Base-by-base conservation (phyloP, 2,888 invertebrate genomes). In the Entomobrya proxima region DNA sequence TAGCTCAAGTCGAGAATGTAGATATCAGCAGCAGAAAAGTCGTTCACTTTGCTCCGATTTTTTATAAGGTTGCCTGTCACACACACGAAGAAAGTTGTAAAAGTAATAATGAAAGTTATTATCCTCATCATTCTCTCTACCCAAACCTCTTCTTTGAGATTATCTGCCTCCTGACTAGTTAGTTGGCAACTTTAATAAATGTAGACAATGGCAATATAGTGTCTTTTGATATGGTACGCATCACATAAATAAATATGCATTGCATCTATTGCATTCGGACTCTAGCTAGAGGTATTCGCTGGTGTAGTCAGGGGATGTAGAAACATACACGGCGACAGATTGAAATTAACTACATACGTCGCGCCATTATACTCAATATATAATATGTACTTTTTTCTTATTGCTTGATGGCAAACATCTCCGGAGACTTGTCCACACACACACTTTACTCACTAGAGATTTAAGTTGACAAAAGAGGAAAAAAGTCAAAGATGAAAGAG, bases 181-280 rank as follows among this genome's bases (percentile, higher is more conserved):
- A 2, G 7, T 15, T 40, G 44, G 15, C 69, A 44, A n/a, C n/a
- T n/a, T 69, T 47, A 69, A 69, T 69, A 69, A 69, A 7, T 40
- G n/a, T n/a, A n/a, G n/a, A 69, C 24, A 69, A 44, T 21, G 40
- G 40, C n/a, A n/a, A n/a, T n/a, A 6, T 37, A 67, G 24, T 50
- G n/a, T 50, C 35, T 52, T 40, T 52, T 74, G 40, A 44, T 69
- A 35, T 3, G 6, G 74, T 74, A 52, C 50, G 52, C 37, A 52
- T 50, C 74, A 50, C 74, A 74, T 74, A 74, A 74, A n/a, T n/a
- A n/a, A 74, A 74, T 74, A 74, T 74, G 74, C 52, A 74, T 74
- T 74, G 72, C 72, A 47, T 30, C 30, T 55, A 21, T 11, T 55
- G n/a, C 47, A 32, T n/a, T n/a, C n/a, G n/a, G n/a, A n/a, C 30